These are phyloP conservation scores for Neodiprion lecontei DNA, from an alignment of 1,140 invertebrate genomes.

Conservation along the genomic window DNA sequence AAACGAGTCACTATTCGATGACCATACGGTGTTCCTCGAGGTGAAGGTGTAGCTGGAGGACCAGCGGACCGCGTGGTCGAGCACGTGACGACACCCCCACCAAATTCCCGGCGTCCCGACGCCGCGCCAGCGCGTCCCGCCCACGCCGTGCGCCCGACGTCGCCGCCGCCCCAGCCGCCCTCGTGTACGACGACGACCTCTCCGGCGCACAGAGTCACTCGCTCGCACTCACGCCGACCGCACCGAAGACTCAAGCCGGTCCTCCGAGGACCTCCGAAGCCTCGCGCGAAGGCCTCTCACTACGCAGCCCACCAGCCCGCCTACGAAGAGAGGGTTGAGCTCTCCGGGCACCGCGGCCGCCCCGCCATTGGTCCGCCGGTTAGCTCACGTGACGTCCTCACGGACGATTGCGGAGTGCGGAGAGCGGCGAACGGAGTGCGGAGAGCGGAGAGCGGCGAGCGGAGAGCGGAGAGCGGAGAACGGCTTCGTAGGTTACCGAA, in stretches of 20 bases:
- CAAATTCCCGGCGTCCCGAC: slow-evolving; percentile 21
- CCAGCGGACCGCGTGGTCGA: slow-evolving; percentile 49
- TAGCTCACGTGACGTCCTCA: slow-evolving; percentile 48
- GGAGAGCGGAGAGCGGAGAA: slow-evolving; percentile 21
- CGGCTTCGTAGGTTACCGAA: slow-evolving; percentile 13
- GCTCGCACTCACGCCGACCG: slow-evolving; percentile 44
- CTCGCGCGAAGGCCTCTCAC: slow-evolving; percentile 25
- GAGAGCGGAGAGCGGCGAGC: slow-evolving; percentile 20
- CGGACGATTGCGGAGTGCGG: slow-evolving; percentile 17
- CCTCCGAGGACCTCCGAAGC: slow-evolving; percentile 31
- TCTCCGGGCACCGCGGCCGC: slow-evolving; percentile 49
- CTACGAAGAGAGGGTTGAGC: slow-evolving; percentile 55
- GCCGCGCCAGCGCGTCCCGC: slow-evolving; percentile 47
- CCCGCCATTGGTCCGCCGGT: slow-evolving; percentile 45
- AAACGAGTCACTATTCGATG: no score
- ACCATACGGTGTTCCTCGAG: no score
- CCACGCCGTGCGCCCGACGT: slow-evolving; percentile 45
- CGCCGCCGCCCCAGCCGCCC: slow-evolving; percentile 36
- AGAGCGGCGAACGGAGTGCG: slow-evolving; percentile 11
- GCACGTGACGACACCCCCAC: slow-evolving; percentile 53
- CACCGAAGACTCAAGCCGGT: slow-evolving; percentile 36
- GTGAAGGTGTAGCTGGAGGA: no score
- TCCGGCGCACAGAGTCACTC: slow-evolving; percentile 40
- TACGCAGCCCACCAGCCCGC: slow-evolving; percentile 45
- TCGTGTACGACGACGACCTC: slow-evolving; percentile 30